These are phyloP conservation scores for Simalia tracyae DNA, from an alignment of 2,797 vertebrate species.

Conservation along the genomic window DNA sequence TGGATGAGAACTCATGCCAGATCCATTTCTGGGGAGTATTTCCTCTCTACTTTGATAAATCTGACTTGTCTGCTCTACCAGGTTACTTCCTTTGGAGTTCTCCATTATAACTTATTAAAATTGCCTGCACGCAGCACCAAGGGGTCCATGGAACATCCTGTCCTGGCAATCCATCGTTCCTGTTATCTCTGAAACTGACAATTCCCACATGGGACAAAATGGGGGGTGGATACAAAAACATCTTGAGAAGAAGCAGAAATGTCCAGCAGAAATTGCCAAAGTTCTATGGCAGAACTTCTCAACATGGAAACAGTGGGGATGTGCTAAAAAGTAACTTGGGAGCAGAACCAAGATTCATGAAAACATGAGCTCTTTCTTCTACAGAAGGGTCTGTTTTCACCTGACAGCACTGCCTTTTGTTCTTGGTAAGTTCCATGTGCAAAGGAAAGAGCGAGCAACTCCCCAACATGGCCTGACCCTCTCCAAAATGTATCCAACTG, in stretches of 20 bases:
- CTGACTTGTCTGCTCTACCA: conserved; percentile 70
- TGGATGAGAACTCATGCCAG: conserved; percentile 62
- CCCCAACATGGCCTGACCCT: conserved; percentile 10
- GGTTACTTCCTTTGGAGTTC: conserved; percentile 70
- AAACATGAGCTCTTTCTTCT: accelerated
- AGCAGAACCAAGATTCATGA: conserved; percentile 1
- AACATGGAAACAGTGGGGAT: conserved; percentile 25
- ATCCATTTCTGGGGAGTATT: conserved; percentile 76
- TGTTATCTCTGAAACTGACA: conserved; percentile 72
- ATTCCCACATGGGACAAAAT: conserved; percentile 69
- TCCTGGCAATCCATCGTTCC: conserved; percentile 70
- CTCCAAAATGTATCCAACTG: not conserved
- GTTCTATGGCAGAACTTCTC: conserved; percentile 28
- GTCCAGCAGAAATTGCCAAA: conserved; percentile 14
- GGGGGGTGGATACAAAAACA: conserved; percentile 64
- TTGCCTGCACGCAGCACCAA: conserved; percentile 69
- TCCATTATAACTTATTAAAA: conserved; percentile 76
- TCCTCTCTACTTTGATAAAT: conserved; percentile 76
- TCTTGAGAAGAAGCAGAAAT: conserved; percentile 74
- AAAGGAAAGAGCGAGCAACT: conserved; percentile 22
- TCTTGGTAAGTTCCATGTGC: not conserved
- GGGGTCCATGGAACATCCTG: conserved; percentile 73
- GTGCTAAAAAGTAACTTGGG: conserved; percentile 36
- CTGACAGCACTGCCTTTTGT: not conserved
- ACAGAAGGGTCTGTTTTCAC: accelerated